A percentile compares a stretch with the other conserved stretches of the same genome.
Evolutionary conservation across 2,888 invertebrate species (phyloP).

Genomic region (Eupithecia insigniata): DNA sequence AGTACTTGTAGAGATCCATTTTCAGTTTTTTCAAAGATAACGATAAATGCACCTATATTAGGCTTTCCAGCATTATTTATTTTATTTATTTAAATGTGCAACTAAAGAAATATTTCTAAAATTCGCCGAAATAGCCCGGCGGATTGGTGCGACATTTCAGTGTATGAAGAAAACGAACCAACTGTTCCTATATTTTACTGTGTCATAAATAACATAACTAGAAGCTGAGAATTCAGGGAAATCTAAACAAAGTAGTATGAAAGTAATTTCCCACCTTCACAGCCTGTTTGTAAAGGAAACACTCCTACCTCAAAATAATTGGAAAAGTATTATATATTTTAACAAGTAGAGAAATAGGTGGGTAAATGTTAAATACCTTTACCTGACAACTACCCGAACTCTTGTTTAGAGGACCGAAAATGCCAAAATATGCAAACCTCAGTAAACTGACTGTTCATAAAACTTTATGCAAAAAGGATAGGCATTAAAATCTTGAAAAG

Average conservation of each 20-base stretch:
- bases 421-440: not conserved
- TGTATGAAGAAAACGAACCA: not conserved
- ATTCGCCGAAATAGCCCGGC: no score
- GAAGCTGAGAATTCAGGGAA: conserved; percentile 45
- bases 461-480: not conserved
- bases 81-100: no score
- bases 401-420: not conserved
- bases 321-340: not conserved
- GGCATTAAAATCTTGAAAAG: not conserved
- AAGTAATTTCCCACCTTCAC: conserved; percentile 22
- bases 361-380: not conserved
- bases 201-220: conserved; percentile 19
- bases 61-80: no score
- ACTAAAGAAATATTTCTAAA: no score
- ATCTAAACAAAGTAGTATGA: conserved; percentile 29
- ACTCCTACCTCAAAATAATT: not conserved
- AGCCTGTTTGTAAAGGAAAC: conserved; percentile 15
- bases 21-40: no score
- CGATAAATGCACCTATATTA: no score
- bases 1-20: not conserved
- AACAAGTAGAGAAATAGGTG: not conserved
- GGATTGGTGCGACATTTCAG: no score
- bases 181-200: conserved; percentile 14
- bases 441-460: not conserved
- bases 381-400: not conserved